Percentiles rank a stretch among this genome's conserved stretches.
Evolutionary conservation across 2,888 invertebrate genomes (phyloP).

Genomic region (Branchipolynoe longqiensis): DNA sequence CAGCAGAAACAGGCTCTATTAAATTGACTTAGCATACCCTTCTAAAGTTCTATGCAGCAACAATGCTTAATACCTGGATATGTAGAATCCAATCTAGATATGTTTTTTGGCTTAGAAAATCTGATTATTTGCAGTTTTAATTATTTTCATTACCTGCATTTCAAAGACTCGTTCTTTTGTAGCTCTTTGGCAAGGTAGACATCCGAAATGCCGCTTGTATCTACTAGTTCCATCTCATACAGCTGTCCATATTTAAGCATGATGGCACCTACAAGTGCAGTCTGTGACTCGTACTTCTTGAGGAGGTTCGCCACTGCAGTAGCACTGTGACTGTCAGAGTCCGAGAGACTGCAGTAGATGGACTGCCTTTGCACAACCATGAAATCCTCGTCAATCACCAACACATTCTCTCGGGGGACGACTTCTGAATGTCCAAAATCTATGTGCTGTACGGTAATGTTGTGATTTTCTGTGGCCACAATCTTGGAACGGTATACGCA

Average conservation of each 20-base stretch:
- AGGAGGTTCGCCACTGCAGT: background rate
- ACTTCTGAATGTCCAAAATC: conserved; percentile 23
- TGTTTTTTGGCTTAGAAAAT: no score
- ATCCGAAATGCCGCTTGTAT: conserved; percentile 30
- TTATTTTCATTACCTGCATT: no score
- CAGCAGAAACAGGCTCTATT: no score
- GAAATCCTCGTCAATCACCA: background rate
- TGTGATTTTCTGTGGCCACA: background rate
- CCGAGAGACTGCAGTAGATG: conserved; percentile 39
- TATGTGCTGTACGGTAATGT: background rate
- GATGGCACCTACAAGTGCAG: conserved; percentile 42
- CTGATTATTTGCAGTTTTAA: no score
- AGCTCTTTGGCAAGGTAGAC: conserved; percentile 4
- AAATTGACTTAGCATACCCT: no score
- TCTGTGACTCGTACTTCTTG: conserved; percentile 35
- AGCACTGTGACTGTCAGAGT: conserved; percentile 1
- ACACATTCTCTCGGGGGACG: background rate
- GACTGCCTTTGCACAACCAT: conserved; percentile 13
- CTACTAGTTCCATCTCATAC: conserved; percentile 47
- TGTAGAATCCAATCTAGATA: no score
- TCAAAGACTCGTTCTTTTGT: background rate
- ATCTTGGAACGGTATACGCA: conserved; percentile 30
- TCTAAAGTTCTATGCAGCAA: no score
- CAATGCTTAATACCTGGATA: no score
- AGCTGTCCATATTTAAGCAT: background rate